phyloP scores from a whole-genome alignment of 2,797 vertebrate species.

The Adrianichthys oophorus region DNA sequence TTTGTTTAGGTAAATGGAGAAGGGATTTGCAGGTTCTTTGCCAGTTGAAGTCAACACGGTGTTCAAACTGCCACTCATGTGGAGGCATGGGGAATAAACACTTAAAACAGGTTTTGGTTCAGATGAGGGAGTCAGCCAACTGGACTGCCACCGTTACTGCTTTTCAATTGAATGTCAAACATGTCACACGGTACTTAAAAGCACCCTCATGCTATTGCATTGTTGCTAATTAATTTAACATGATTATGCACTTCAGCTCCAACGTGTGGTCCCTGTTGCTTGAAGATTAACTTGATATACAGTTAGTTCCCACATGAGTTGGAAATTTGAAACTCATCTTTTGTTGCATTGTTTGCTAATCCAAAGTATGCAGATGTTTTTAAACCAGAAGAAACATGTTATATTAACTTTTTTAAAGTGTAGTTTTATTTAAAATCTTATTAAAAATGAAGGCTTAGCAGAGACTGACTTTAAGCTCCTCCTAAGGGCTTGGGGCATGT shows the following conservation, averaged over 20 bases:
- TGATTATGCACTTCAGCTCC: neutral
- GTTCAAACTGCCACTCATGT: conserved; percentile 36
- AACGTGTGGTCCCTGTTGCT: neutral
- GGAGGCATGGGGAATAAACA: conserved; percentile 44
- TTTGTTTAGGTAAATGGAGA: conserved; percentile 61
- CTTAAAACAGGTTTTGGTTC: conserved; percentile 15
- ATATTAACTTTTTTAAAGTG: too few relatives aligned
- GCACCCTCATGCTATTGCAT: conserved; percentile 5
- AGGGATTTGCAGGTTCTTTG: conserved; percentile 52
- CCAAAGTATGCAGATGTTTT: too few relatives aligned
- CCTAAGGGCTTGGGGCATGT: too few relatives aligned
- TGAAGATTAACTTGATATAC: too few relatives aligned
- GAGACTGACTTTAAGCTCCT: too few relatives aligned
- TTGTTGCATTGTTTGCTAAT: too few relatives aligned
- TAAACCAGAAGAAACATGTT: too few relatives aligned
- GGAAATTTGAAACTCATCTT: too few relatives aligned
- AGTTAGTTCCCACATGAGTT: too few relatives aligned
- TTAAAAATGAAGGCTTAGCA: too few relatives aligned
- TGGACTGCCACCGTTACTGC: conserved; percentile 39
- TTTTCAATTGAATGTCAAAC: conserved; percentile 24
- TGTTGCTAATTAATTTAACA: conserved; percentile 12
- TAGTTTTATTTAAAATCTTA: too few relatives aligned
- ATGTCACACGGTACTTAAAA: conserved; percentile 19
- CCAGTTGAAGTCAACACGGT: conserved; percentile 51
- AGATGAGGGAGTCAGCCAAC: conserved; percentile 27